These are phyloP conservation scores for Ahaetulla prasina DNA, from an alignment of 2,113 vertebrate species.

Conservation along the genomic window DNA sequence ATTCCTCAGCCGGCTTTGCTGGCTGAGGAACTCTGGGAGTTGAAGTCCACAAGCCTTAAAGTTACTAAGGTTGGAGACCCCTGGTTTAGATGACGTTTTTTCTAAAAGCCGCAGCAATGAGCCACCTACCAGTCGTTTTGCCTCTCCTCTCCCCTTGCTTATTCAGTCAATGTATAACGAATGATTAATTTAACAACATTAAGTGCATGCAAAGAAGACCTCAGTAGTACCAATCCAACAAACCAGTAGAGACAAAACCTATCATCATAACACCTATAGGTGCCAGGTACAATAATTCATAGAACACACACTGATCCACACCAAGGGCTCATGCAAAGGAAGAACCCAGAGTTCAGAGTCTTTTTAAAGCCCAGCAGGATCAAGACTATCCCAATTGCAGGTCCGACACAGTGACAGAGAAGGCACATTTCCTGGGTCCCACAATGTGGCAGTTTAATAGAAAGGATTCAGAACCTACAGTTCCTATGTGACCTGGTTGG, in stretches of 20 bases:
- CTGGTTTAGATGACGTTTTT: too few relatives aligned
- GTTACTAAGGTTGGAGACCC: too few relatives aligned
- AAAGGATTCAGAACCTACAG: not conserved
- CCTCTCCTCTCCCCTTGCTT: not conserved
- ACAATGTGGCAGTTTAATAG: not conserved
- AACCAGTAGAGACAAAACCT: not conserved
- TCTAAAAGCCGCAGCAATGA: not conserved
- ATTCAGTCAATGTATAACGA: not conserved
- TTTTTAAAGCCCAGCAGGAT: not conserved
- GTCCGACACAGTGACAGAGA: not conserved
- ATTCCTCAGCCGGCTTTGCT: too few relatives aligned
- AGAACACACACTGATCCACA: not conserved
- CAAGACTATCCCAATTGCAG: not conserved
- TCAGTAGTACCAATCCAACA: not conserved
- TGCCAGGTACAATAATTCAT: not conserved
- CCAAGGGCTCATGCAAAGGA: not conserved
- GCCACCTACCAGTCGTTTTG: fast-evolving
- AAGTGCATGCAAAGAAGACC: not conserved
- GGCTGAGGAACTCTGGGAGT: too few relatives aligned
- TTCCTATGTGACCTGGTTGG: not conserved
- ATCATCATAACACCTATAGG: not conserved
- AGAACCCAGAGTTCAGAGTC: not conserved
- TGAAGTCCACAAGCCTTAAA: too few relatives aligned
- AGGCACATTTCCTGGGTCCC: not conserved
- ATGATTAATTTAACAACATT: not conserved